phyloP scores from a whole-genome alignment of 2,888 invertebrate species.

The Xanthorhoe designata region DNA sequence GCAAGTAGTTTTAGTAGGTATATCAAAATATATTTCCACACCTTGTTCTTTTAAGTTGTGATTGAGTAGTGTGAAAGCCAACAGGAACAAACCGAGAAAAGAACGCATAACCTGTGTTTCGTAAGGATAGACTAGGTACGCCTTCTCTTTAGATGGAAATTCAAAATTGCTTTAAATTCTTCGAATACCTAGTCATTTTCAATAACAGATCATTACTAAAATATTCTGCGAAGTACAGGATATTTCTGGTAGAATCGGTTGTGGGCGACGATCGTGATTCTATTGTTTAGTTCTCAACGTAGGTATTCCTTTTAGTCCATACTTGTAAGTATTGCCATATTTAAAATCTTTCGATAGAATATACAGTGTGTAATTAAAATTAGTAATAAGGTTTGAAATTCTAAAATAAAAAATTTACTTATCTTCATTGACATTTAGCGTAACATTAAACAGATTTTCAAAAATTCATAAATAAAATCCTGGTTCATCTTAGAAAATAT shows the following conservation, averaged over 20 bases:
- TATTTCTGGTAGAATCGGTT: slow-evolving; percentile 32
- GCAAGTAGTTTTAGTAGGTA: background rate
- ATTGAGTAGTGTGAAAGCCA: background rate
- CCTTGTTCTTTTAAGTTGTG: background rate
- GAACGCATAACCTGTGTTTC: slow-evolving; percentile 1
- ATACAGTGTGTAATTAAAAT: too few species aligned
- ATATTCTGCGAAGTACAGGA: slow-evolving; percentile 16
- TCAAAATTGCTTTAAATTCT: slow-evolving; percentile 7
- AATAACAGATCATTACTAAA: background rate
- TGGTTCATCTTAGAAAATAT: too few species aligned
- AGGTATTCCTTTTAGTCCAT: slow-evolving; percentile 53
- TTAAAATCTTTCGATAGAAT: too few species aligned
- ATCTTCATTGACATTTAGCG: too few species aligned
- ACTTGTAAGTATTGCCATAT: slow-evolving; percentile 43
- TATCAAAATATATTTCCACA: background rate
- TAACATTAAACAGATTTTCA: too few species aligned
- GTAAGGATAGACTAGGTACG: slow-evolving; percentile 3
- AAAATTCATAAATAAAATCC: too few species aligned
- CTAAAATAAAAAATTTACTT: too few species aligned
- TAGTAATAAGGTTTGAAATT: too few species aligned
- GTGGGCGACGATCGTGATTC: slow-evolving; percentile 54
- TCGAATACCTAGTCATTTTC: slow-evolving; percentile 5
- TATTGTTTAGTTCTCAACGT: slow-evolving; percentile 46
- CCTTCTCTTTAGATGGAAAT: slow-evolving; percentile 5
- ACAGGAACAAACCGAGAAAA: background rate